Conservation (phyloP, 2,888 invertebrate species). For the Callosobruchus maculatus region DNA sequence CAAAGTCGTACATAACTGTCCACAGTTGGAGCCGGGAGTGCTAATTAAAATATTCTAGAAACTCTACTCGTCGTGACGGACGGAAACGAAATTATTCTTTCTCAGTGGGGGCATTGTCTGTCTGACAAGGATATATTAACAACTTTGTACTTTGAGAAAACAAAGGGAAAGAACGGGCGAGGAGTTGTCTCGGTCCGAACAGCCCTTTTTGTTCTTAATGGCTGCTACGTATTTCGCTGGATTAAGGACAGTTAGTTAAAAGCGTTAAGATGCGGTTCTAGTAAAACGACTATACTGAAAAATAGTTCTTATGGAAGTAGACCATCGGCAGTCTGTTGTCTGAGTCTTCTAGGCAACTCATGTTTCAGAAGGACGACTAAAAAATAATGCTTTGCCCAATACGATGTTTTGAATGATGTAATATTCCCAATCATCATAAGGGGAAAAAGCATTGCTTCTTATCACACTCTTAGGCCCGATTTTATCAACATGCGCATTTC, state of each 20-base stretch:
- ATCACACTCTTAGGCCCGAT: no score
- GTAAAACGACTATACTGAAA: not conserved
- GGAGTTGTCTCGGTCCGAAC: conserved; percentile 3
- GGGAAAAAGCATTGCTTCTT: no score
- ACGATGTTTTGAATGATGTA: no score
- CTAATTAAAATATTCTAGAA: not conserved
- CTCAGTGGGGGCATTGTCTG: conserved; percentile 16
- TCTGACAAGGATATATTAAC: conserved; percentile 22
- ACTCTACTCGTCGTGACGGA: conserved; percentile 13
- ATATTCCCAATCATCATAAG: no score
- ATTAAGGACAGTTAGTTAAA: conserved; percentile 25
- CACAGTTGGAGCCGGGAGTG: not conserved
- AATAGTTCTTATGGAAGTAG: no score
- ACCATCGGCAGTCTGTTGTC: no score
- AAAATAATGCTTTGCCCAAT: no score
- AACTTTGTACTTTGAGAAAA: conserved; percentile 17
- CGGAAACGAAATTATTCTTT: conserved; percentile 19
- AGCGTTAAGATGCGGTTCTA: not conserved
- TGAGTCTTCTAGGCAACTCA: no score
- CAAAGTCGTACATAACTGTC: not conserved
- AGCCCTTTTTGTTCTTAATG: not conserved
- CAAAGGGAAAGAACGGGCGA: conserved; percentile 6
- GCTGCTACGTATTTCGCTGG: conserved; percentile 15
- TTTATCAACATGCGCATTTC: no score
- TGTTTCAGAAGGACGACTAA: no score